Percentiles rank a stretch among this genome's conserved stretches.
Evolutionary conservation across 2,888 invertebrate genomes (phyloP).

Genomic region (Watsonalla binaria): DNA sequence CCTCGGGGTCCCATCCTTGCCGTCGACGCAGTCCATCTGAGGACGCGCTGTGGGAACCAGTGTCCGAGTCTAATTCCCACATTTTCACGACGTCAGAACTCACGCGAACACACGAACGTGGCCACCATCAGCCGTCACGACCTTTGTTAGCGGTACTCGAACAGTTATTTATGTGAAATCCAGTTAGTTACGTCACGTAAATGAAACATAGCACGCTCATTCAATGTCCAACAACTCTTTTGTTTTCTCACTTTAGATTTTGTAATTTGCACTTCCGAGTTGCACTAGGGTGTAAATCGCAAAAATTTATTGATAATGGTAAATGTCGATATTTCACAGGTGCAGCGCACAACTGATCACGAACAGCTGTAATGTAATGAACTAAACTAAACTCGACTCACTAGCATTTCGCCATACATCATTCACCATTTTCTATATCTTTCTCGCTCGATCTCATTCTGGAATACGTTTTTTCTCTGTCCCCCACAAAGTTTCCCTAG

Average conservation of each 20-base stretch:
- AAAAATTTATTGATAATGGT: slow-evolving; percentile 17
- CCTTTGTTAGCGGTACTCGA: slow-evolving; percentile 47
- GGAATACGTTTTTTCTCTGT: not conserved
- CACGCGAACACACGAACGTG: slow-evolving; percentile 37
- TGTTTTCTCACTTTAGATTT: slow-evolving; percentile 7
- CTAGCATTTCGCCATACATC: not conserved
- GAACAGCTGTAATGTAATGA: slow-evolving; percentile 28
- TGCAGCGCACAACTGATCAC: slow-evolving; percentile 23
- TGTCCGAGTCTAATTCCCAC: slow-evolving; percentile 73
- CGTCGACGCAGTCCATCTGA: slow-evolving; percentile 72
- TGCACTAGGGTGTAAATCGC: slow-evolving; percentile 11
- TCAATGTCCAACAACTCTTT: slow-evolving; percentile 1
- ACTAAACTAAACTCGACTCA: slow-evolving; percentile 7
- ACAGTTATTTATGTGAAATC: slow-evolving; percentile 53
- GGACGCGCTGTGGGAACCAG: slow-evolving; percentile 63
- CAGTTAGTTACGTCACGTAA: slow-evolving; percentile 66
- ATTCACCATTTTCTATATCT: not conserved
- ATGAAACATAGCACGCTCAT: slow-evolving; percentile 22
- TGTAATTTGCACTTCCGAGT: slow-evolving; percentile 3
- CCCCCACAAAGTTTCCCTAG: not conserved
- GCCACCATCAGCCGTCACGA: slow-evolving; percentile 53
- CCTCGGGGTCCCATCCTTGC: slow-evolving; percentile 74
- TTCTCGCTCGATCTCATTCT: not conserved
- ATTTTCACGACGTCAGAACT: slow-evolving; percentile 48
- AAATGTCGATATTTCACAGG: slow-evolving; percentile 18